Base-by-base conservation (phyloP, 1,140 invertebrate species). In the Tetragonula clypearis region DNA sequence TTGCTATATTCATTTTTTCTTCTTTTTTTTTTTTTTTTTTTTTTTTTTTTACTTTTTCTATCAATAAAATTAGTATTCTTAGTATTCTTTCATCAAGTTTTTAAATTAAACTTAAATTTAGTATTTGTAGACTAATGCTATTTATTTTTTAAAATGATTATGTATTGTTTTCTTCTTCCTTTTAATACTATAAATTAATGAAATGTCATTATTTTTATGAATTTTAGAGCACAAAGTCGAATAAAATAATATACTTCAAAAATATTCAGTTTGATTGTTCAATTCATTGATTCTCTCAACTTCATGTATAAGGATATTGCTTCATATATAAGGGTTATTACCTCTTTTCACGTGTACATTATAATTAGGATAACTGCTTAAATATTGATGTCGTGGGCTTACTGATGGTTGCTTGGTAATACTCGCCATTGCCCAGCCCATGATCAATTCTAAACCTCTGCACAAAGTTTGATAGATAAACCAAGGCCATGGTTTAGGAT, bases 381-480 rank as follows among this genome's bases (percentile, higher is more conserved):
- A 82, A 80, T 94, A 95, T 71, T 94, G 95, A 86, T 95, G 95
- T 55, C 95, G 93, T 49, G 95, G 95, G 87, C 95, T 95, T 17
- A 95, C 94, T 21, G 96, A 95, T 1, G 96, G 95, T 85, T 96
- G 96, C 74, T 96, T 96, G n/a, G 96, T 96, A 84, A 96, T 95
- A 90, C 96, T 96, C 19, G 96, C 96, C 95, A 96, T 96, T 6
- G 95, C 94, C 79, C 94, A 96, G 19, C 95, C 96, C 95, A 96
- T 96, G 41, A 93, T 92, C 23, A 96, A 91, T 91, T 96, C 96
- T 17, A 96, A 84, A 30, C 89, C 90, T 65, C 96, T 93, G 83
- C 94, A 95, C 0, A 96, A 41, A 5, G 96, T 96, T 90, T 96
- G 95, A 82, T 96, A 96, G 14, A 95, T 87, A n/a, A 96, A 93